A percentile compares a stretch with the other conserved stretches of the same genome.
Conservation (phyloP, 2,888 invertebrate species). For the Troides oblongomaculatus region DNA sequence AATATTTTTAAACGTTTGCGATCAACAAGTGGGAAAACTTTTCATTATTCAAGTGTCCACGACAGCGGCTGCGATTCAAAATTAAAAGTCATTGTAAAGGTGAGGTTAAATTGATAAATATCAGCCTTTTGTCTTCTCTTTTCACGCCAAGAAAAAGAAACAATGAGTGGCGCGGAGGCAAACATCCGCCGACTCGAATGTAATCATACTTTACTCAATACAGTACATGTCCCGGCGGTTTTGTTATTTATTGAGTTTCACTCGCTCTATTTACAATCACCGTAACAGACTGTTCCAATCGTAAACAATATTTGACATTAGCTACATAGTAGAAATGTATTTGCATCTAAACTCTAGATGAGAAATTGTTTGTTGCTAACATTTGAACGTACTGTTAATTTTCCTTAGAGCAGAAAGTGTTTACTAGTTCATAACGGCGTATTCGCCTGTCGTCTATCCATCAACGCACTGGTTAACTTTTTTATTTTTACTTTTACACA, state of each 20-base stretch:
- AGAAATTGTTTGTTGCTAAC: slow-evolving; percentile 10
- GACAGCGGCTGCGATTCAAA: slow-evolving; percentile 31
- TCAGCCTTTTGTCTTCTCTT: slow-evolving; percentile 40
- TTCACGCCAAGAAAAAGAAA: slow-evolving; percentile 43
- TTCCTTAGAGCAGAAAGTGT: too few relatives aligned
- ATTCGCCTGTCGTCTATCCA: too few relatives aligned
- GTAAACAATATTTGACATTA: slow-evolving; percentile 20
- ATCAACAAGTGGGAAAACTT: background rate
- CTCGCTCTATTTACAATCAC: slow-evolving; percentile 1
- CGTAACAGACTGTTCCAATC: slow-evolving; percentile 1
- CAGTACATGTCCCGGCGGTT: slow-evolving; percentile 1
- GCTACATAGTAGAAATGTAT: slow-evolving; percentile 12
- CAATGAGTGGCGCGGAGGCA: slow-evolving; percentile 43
- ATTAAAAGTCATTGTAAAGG: slow-evolving; percentile 35
- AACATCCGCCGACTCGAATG: slow-evolving; percentile 42
- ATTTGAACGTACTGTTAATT: background rate
- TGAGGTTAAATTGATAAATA: slow-evolving; percentile 44
- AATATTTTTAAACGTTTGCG: background rate
- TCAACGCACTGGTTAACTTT: background rate
- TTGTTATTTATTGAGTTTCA: slow-evolving; percentile 20
- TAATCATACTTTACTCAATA: slow-evolving; percentile 18
- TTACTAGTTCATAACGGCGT: too few relatives aligned
- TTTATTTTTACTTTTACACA: background rate
- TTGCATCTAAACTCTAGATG: background rate
- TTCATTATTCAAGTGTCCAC: slow-evolving; percentile 6